Percentiles rank a stretch among this genome's conserved stretches.
Evolutionary conservation across 2,113 vertebrate genomes (phyloP).

Genomic region (Gopherus flavomarginatus): DNA sequence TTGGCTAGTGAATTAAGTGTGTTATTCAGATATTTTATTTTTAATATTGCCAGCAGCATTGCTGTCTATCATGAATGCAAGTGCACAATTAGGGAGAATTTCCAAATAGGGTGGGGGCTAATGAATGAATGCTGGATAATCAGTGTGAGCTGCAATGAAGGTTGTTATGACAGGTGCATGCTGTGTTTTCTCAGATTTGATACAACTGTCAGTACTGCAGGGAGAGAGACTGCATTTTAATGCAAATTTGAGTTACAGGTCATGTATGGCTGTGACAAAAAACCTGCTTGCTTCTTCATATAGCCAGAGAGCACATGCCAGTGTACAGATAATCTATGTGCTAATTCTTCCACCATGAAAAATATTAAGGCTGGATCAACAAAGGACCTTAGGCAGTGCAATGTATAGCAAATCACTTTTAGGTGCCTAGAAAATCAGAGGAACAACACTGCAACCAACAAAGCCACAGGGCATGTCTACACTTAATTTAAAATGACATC

Average conservation of each 20-base stretch:
- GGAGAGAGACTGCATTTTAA: slow-evolving; percentile 9
- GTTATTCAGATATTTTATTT: slow-evolving; percentile 18
- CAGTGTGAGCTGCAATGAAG: slow-evolving; percentile 26
- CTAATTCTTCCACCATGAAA: slow-evolving; percentile 16
- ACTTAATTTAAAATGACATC: too few species aligned
- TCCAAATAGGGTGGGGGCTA: slow-evolving; percentile 39
- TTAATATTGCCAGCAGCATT: slow-evolving; percentile 23
- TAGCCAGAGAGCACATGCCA: slow-evolving; percentile 4
- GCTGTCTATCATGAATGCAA: slow-evolving; percentile 22
- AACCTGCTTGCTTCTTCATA: not conserved
- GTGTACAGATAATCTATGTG: not conserved
- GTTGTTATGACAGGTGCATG: slow-evolving; percentile 44
- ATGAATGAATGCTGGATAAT: slow-evolving; percentile 49
- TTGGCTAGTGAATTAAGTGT: slow-evolving; percentile 13
- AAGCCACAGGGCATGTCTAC: not conserved
- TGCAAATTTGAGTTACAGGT: not conserved
- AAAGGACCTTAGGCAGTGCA: not conserved
- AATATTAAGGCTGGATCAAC: not conserved
- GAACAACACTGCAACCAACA: not conserved
- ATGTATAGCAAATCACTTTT: not conserved
- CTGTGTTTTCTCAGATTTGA: slow-evolving; percentile 34
- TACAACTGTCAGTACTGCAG: slow-evolving; percentile 24
- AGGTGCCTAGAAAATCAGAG: not conserved
- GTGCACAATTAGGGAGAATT: slow-evolving; percentile 49
- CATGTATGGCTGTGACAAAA: not conserved